Base-by-base conservation (phyloP, 1,140 invertebrate genomes). In the Aphaenogaster floridana region DNA sequence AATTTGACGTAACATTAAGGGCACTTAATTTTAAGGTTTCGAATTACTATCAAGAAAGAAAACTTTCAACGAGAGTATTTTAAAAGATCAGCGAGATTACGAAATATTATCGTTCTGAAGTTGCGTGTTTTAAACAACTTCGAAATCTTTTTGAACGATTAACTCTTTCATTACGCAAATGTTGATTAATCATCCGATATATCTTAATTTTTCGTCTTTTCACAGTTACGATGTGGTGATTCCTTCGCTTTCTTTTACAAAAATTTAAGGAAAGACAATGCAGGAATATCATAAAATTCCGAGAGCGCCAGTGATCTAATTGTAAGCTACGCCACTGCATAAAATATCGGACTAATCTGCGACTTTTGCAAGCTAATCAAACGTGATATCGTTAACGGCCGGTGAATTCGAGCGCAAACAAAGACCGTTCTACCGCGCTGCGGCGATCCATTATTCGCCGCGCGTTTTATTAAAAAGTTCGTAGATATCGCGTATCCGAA, bases 381-480 rank as follows among this genome's bases (percentile, higher is more conserved):
- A 61, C 28, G n/a, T 17, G 54, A 74, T 48, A 48, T 59, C 13
- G 39, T 71, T 36, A 15, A 21, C 28, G 9, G 11, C 1, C 17
- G 17, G 57, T 74, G 21, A 74, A 83, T 83, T 74, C 3, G 8
- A 3, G n/a, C 21, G 42, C 21, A 7, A 84, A 63, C 69, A 76
- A 76, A 61, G 57, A 76, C n/a, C 50, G 36, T 71, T 71, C 9
- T 71, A 71, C 17, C 36, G 7, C 13, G 45, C 7, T 0, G 39
- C 13, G 2, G n/a, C n/a, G 57, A 84, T 84, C 39, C 48, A 71
- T 71, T 71, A 76, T 61, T 61, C 28, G 7, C 28, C 52, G 39
- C 21, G 11, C 50, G 52, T 39, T 59, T 28, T 42, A 15, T 54
- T 42, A 74, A 83, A 83, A 74, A 61, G 21, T 28, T 34, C 13